Evolutionary conservation across 2,797 vertebrate species (phyloP).

Genomic region (Oreochromis mossambicus): DNA sequence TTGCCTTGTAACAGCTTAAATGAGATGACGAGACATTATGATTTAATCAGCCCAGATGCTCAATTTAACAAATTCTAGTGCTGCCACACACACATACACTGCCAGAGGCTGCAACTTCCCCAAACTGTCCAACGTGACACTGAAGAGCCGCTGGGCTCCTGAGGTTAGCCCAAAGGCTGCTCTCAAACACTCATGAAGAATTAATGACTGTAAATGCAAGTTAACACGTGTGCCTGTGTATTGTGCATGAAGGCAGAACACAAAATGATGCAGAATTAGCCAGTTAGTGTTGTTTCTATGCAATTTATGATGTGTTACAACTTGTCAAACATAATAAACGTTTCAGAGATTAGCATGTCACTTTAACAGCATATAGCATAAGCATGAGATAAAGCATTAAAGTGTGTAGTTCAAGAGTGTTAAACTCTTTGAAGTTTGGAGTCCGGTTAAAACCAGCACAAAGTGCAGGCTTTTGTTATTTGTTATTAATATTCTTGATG

Average conservation of each 20-base stretch:
- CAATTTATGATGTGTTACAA: background rate
- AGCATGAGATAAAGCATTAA: background rate
- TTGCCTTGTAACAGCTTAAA: background rate
- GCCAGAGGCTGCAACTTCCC: background rate
- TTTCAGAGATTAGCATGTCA: accelerated
- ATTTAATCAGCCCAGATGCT: conserved; percentile 30
- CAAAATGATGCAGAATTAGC: background rate
- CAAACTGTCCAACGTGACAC: background rate
- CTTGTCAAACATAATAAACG: background rate
- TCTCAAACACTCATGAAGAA: conserved; percentile 13
- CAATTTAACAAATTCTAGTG: conserved; percentile 5
- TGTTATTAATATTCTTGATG: accelerated
- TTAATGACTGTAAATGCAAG: background rate
- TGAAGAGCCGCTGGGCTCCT: conserved; percentile 10
- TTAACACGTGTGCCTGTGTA: background rate
- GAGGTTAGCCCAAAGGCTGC: conserved; percentile 14
- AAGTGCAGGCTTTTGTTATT: background rate
- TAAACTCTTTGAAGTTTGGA: background rate
- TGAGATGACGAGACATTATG: conserved; percentile 24
- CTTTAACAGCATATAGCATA: background rate
- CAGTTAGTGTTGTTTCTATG: background rate
- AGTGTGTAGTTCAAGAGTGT: accelerated
- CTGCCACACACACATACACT: background rate
- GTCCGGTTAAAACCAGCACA: background rate
- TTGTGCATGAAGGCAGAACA: background rate